Evolutionary conservation across 1,140 invertebrate species (phyloP).

Genomic region (Chionoecetes opilio): DNA sequence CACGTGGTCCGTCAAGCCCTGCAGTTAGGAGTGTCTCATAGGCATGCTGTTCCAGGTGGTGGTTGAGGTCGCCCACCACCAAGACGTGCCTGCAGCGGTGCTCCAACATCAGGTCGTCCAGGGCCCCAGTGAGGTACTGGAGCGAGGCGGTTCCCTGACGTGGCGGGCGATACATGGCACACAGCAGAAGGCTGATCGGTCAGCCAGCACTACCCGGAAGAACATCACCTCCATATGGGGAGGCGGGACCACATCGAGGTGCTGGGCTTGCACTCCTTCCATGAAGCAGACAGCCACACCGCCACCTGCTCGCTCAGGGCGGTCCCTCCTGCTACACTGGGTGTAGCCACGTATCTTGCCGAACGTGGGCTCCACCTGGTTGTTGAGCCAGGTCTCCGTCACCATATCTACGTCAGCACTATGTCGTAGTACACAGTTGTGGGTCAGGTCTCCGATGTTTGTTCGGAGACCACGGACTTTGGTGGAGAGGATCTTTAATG

Average conservation of each 20-base stretch:
- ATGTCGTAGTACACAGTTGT: background rate
- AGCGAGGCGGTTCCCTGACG: background rate
- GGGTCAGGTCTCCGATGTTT: background rate
- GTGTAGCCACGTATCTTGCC: background rate
- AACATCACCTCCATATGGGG: background rate
- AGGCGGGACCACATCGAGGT: background rate
- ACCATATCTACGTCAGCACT: background rate
- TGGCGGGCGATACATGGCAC: background rate
- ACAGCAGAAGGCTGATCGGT: background rate
- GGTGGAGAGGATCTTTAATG: too few relatives aligned
- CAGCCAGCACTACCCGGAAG: background rate
- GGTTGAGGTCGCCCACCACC: too few relatives aligned
- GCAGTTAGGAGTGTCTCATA: too few relatives aligned
- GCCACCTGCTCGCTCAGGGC: background rate
- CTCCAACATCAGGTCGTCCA: too few relatives aligned
- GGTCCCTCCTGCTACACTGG: background rate
- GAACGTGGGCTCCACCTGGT: background rate
- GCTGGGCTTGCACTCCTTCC: background rate
- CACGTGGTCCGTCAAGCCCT: too few relatives aligned
- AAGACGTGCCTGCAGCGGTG: too few relatives aligned
- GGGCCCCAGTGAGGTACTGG: too few relatives aligned
- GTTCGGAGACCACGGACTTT: background rate
- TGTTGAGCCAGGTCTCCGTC: slow-evolving; percentile 4
- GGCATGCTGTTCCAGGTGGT: too few relatives aligned
- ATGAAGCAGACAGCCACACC: slow-evolving; percentile 36